Percentiles rank a stretch among this genome's conserved stretches.
These are phyloP conservation scores for Mustela lutreola DNA, from an alignment of 2,113 vertebrate genomes.

Conservation along the genomic window DNA sequence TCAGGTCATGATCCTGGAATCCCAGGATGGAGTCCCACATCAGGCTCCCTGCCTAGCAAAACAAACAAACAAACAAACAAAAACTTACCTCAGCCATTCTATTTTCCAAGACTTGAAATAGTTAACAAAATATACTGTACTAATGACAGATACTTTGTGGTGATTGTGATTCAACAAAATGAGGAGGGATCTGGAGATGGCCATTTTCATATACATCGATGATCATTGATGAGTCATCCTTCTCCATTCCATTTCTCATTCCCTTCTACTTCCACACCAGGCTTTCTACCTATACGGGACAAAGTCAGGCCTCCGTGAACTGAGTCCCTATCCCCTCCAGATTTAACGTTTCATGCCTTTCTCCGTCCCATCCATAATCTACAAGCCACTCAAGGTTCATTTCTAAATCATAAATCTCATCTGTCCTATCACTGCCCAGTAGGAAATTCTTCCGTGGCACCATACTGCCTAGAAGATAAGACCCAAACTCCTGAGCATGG, in stretches of 20 bases:
- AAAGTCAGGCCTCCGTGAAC: neutral
- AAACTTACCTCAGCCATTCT: neutral
- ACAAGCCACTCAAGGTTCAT: neutral
- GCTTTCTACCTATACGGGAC: neutral
- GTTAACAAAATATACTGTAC: neutral
- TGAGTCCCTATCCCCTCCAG: neutral
- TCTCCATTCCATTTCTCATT: neutral
- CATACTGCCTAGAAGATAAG: neutral
- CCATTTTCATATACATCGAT: neutral
- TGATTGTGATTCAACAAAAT: neutral
- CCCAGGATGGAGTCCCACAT: too few relatives aligned
- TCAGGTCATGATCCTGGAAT: too few relatives aligned
- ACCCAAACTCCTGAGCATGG: neutral
- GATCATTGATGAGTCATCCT: neutral
- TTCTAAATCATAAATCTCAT: constrained; percentile 9
- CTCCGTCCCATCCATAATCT: neutral
- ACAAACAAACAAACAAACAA: too few relatives aligned
- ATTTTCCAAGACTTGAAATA: neutral
- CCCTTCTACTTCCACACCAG: neutral
- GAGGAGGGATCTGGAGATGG: neutral
- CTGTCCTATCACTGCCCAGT: neutral
- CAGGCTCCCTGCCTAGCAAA: too few relatives aligned
- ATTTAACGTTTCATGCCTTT: neutral
- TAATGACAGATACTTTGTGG: neutral
- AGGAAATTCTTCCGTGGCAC: neutral